Percentiles rank a stretch among this genome's conserved stretches.
These are phyloP conservation scores for Illadopsis cleaveri DNA, from an alignment of 2,113 vertebrate genomes.

Conservation along the genomic window DNA sequence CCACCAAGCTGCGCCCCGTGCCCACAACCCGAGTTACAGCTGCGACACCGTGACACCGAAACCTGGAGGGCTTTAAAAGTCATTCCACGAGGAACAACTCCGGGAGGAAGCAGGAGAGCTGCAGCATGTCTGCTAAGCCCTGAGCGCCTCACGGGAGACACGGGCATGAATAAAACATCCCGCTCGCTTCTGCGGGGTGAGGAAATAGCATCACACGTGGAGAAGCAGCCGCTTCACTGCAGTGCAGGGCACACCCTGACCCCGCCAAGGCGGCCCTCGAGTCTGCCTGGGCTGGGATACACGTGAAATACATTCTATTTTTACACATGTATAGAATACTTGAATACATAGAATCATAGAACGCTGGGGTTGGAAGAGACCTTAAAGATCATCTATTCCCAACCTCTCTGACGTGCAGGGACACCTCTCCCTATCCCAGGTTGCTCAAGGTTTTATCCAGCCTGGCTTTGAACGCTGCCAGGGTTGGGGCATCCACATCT, in stretches of 20 bases:
- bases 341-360: accelerated
- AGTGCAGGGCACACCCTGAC: accelerated
- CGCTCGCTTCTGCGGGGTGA: neutral
- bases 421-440: accelerated
- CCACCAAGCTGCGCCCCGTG: neutral
- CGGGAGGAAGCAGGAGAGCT: neutral
- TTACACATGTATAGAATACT: accelerated
- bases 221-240: accelerated
- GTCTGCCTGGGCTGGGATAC: accelerated
- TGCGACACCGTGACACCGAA: accelerated
- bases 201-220: accelerated
- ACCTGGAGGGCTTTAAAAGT: accelerated
- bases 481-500: neutral
- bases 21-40: accelerated
- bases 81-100: accelerated
- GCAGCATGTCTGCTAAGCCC: neutral
- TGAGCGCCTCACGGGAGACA: accelerated
- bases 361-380: neutral
- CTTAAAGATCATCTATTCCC: neutral
- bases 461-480: neutral
- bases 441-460: neutral
- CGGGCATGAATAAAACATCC: accelerated
- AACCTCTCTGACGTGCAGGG: neutral
- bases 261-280: neutral
- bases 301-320: accelerated